Base-by-base conservation (phyloP, 2,888 invertebrate genomes). In the Leucoma salicis region DNA sequence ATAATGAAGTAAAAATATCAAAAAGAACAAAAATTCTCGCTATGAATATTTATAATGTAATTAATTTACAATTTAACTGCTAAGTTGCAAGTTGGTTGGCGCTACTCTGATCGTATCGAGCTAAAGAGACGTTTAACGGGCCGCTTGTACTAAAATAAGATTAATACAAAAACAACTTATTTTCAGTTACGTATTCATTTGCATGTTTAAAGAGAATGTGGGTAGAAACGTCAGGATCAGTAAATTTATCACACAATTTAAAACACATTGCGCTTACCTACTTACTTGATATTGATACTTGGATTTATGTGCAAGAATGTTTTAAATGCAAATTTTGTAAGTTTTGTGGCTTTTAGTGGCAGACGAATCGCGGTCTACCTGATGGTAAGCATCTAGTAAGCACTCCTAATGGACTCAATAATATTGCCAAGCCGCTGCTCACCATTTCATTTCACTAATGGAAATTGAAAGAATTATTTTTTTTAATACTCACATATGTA, bases 31-130 rank as follows among this genome's bases (percentile, higher is more conserved):
- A 37, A 35, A 32, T 13, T 10, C 18, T 11, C 13, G 24, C 8
- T 40, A 53, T 53, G 53, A 47, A 48, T 49, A 44, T 46, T 44
- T 52, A 57, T 31, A 39, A 35, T 36, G 38, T 57, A 59, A 59
- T 59, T 60, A 59, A 57, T 59, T 57, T 54, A 39, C 34, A 37
- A 57, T 56, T 49, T 49, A 44, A 46, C 39, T 42, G 51, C 49
- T 41, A 45, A 48, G 37, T 39, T 41, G 42, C 31, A 42, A 46
- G 48, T 32, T 14, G 24, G 28, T 33, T 18, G 36, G 38, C 32
- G 34, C 31, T 4, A 12, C 18, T 10, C 14, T 40, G 60, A 58
- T 58, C 31, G 53, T 58, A 58, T 58, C 57, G 3, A 18, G 15
- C 28, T 41, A 59, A 49, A 53, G 53, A 45, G 42, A 42, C 53